Percentiles rank a stretch among this genome's conserved stretches.
These are phyloP conservation scores for Protophormia terraenovae DNA, from an alignment of 2,888 invertebrate genomes.

Conservation along the genomic window DNA sequence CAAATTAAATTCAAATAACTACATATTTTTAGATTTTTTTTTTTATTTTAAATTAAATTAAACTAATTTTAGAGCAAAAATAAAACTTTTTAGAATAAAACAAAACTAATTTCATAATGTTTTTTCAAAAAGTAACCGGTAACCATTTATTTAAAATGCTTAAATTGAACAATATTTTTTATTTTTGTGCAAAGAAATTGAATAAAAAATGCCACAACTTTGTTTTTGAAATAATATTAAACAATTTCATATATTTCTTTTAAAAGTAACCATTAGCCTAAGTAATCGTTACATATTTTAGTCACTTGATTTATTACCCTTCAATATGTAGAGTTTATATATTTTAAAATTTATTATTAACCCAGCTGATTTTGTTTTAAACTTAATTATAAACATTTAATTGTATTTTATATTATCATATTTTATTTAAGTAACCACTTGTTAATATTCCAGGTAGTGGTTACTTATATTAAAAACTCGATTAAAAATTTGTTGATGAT, in stretches of 20 bases:
- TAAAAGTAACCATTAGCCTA: not conserved
- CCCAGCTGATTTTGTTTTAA: not conserved
- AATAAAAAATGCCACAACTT: conserved; percentile 5
- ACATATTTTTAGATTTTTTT: too few relatives aligned
- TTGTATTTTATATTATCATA: not conserved
- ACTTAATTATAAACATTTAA: not conserved
- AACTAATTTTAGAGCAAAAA: too few relatives aligned
- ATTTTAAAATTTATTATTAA: not conserved
- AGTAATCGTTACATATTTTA: not conserved
- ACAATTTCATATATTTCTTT: not conserved
- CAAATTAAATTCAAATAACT: too few relatives aligned
- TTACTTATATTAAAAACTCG: not conserved
- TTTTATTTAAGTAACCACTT: not conserved
- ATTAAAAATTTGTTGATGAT: not conserved
- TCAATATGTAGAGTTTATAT: not conserved
- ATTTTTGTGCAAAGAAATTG: not conserved
- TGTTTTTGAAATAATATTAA: not conserved
- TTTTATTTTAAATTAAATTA: too few relatives aligned
- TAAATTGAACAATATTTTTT: not conserved
- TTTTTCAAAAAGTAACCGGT: not conserved
- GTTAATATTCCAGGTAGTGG: not conserved
- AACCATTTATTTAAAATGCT: not conserved
- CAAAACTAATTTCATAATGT: too few relatives aligned
- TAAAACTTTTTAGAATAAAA: too few relatives aligned
- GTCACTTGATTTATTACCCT: not conserved